These are phyloP conservation scores for Calliphora vomitoria DNA, from an alignment of 2,888 invertebrate genomes.

Conservation along the genomic window DNA sequence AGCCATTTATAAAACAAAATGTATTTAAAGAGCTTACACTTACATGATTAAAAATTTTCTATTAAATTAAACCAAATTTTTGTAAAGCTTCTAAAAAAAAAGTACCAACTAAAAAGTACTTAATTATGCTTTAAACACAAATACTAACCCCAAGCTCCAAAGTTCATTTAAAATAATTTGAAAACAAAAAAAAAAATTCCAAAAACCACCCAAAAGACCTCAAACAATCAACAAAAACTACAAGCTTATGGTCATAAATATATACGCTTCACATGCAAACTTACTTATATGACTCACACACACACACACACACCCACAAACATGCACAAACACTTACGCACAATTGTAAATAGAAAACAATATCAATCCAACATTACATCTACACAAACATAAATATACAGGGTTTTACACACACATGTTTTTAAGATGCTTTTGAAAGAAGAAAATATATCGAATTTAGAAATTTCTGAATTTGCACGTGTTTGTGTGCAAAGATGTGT, in stretches of 20 bases:
- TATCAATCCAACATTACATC: neutral
- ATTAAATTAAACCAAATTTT: too few species aligned
- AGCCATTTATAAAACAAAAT: too few species aligned
- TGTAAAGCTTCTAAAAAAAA: neutral
- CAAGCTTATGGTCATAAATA: neutral
- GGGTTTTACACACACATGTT: neutral
- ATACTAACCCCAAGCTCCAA: neutral
- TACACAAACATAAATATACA: neutral
- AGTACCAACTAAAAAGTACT: neutral
- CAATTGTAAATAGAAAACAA: conserved; percentile 29
- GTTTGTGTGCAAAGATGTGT: neutral
- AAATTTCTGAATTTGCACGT: neutral
- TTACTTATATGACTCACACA: neutral
- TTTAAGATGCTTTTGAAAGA: conserved; percentile 2
- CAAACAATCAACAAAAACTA: neutral
- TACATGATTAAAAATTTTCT: too few species aligned
- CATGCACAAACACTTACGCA: neutral
- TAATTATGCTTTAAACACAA: neutral
- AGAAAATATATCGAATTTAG: conserved; percentile 17
- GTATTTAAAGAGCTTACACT: too few species aligned
- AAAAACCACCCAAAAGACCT: neutral
- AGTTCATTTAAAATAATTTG: conserved; percentile 2
- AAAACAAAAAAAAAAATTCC: neutral
- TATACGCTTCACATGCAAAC: neutral
- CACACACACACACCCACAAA: neutral